A percentile compares a stretch with the other conserved stretches of the same genome.
phyloP scores from a whole-genome alignment of 2,113 vertebrate genomes.

The Scolopax mira region DNA sequence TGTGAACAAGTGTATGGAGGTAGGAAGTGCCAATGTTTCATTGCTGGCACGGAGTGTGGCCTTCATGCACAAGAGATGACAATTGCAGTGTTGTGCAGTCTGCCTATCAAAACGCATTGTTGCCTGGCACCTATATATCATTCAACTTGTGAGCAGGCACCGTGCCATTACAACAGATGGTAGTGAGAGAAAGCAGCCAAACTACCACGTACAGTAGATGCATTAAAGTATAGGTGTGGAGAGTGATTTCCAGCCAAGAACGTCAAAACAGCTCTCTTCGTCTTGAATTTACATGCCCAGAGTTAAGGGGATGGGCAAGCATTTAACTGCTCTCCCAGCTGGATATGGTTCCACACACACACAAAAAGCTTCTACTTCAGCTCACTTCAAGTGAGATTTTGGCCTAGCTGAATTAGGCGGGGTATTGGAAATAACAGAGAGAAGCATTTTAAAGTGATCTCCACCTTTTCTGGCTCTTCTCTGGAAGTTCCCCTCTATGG shows the following conservation, averaged over 20 bases:
- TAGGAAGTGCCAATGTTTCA: constrained; percentile 50
- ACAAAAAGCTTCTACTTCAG: constrained; percentile 67
- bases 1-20: constrained; percentile 70
- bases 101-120: constrained; percentile 79
- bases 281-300: constrained; percentile 66
- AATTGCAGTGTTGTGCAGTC: constrained; percentile 69
- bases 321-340: constrained; percentile 48
- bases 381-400: constrained; percentile 65
- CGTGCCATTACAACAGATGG: constrained; percentile 77
- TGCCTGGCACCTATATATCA: constrained; percentile 78
- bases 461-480: constrained; percentile 61
- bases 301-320: constrained; percentile 53
- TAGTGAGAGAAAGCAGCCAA: constrained; percentile 67
- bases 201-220: constrained; percentile 69
- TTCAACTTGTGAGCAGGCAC: constrained; percentile 75
- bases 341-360: neutral
- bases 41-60: constrained; percentile 61
- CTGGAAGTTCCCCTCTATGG: constrained; percentile 12
- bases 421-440: constrained; percentile 39
- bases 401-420: constrained; percentile 58
- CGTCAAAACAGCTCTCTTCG: constrained; percentile 51
- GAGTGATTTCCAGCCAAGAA: constrained; percentile 64
- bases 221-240: constrained; percentile 68
- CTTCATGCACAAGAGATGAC: constrained; percentile 74
- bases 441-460: constrained; percentile 59